A percentile compares a stretch with the other conserved stretches of the same genome.
These are phyloP conservation scores for Hozukius guyotensis DNA, from an alignment of 2,797 vertebrate genomes.

Conservation along the genomic window DNA sequence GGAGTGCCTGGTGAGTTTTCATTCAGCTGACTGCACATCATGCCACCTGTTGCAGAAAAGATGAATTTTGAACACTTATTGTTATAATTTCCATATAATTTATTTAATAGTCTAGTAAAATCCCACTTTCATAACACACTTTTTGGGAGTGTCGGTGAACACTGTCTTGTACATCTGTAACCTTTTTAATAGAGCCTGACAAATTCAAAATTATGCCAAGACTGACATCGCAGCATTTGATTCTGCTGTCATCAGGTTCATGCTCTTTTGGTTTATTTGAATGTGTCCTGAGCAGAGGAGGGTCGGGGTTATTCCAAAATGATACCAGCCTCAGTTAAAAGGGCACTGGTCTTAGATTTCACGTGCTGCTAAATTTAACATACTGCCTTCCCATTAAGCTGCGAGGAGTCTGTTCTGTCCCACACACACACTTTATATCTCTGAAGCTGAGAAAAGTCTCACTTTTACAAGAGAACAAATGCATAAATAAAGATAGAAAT, in stretches of 20 bases:
- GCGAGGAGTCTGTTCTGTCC: slow-evolving; percentile 20
- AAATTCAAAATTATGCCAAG: background rate
- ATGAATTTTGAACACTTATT: background rate
- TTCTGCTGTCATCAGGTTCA: background rate
- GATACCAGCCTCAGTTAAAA: slow-evolving; percentile 53
- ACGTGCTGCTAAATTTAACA: slow-evolving; percentile 79
- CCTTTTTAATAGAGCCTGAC: background rate
- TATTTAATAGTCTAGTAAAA: background rate
- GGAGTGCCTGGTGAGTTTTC: background rate
- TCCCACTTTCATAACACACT: background rate
- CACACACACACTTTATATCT: background rate
- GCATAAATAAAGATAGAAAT: no score
- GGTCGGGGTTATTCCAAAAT: slow-evolving; percentile 19
- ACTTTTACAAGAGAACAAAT: background rate
- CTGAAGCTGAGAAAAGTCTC: slow-evolving; percentile 14
- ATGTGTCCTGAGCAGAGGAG: background rate
- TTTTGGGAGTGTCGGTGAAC: background rate
- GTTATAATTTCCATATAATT: background rate
- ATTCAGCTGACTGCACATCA: background rate
- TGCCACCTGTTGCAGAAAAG: background rate
- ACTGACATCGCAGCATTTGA: background rate
- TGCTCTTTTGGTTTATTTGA: slow-evolving; percentile 18
- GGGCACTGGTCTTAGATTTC: slow-evolving; percentile 72
- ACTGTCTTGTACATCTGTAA: background rate
- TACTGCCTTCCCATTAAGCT: slow-evolving; percentile 73